Conservation (phyloP, 2,797 vertebrate genomes). For the Alfaro cultratus region DNA sequence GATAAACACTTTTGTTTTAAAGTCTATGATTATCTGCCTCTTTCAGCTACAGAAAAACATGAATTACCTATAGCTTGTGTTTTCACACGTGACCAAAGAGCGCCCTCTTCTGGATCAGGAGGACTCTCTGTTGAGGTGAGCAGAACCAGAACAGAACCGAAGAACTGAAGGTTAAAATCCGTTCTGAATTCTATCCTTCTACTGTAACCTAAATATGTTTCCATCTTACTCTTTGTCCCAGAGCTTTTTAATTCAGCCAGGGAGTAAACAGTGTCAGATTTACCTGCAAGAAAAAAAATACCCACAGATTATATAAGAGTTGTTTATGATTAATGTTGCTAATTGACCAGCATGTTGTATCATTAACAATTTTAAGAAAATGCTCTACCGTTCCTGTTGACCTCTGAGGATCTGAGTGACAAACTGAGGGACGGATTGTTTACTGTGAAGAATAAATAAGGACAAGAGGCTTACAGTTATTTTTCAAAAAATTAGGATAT, state of each 20-base stretch:
- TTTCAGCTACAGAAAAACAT: not conserved
- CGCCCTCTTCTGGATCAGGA: not conserved
- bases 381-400: not conserved
- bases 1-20: not conserved
- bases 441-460: fast-evolving
- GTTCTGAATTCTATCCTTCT: not conserved
- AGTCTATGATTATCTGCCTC: not conserved
- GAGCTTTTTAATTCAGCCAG: not conserved
- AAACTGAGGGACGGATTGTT: not conserved
- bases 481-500: not conserved
- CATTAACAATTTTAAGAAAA: not conserved
- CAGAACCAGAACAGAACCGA: not conserved
- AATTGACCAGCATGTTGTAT: not conserved
- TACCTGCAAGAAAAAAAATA: not conserved
- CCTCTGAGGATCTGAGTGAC: not conserved
- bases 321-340: not conserved
- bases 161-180: not conserved
- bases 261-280: not conserved
- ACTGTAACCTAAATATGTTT: not conserved
- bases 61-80: not conserved
- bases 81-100: not conserved
- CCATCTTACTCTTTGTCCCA: not conserved
- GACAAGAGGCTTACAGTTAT: not conserved
- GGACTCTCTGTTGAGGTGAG: not conserved
- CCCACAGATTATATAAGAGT: not conserved